Conservation (phyloP, 1,140 invertebrate species). For the Penaeus indicus region DNA sequence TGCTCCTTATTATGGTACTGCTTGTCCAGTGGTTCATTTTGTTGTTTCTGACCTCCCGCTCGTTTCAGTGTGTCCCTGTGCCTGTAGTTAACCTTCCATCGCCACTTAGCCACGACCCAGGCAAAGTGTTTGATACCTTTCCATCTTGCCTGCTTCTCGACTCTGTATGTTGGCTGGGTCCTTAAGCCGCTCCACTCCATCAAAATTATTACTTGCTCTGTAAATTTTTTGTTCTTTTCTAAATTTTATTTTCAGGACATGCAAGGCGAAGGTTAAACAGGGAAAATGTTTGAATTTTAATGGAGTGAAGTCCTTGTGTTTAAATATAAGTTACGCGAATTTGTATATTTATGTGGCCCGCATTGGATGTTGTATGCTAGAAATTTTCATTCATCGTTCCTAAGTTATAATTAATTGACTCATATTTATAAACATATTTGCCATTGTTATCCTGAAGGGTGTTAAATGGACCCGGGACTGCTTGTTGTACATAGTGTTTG, state of each 20-base stretch:
- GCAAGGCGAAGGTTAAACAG: too few relatives aligned
- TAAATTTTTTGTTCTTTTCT: background rate
- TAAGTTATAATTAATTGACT: background rate
- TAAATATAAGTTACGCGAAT: conserved; percentile 11
- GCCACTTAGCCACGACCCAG: too few relatives aligned
- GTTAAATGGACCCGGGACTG: conserved; percentile 43
- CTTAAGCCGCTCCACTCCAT: too few relatives aligned
- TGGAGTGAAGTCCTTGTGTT: conserved; percentile 30
- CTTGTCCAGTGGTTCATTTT: conserved; percentile 49
- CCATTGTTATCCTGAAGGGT: conserved; percentile 35
- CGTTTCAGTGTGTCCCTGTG: conserved; percentile 12
- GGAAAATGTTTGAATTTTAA: background rate
- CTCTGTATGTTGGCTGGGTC: too few relatives aligned
- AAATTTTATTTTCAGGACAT: background rate
- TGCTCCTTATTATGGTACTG: conserved; percentile 47
- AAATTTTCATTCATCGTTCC: background rate
- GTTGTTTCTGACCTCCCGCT: conserved; percentile 43
- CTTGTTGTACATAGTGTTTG: conserved; percentile 23
- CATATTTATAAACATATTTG: conserved; percentile 17
- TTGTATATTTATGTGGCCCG: conserved; percentile 20
- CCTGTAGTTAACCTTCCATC: background rate
- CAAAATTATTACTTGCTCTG: too few relatives aligned
- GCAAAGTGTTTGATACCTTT: too few relatives aligned
- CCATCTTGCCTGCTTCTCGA: too few relatives aligned
- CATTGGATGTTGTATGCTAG: conserved; percentile 36